These are phyloP conservation scores for Dicyrtomina minuta DNA, from an alignment of 2,888 invertebrate species.

Conservation along the genomic window DNA sequence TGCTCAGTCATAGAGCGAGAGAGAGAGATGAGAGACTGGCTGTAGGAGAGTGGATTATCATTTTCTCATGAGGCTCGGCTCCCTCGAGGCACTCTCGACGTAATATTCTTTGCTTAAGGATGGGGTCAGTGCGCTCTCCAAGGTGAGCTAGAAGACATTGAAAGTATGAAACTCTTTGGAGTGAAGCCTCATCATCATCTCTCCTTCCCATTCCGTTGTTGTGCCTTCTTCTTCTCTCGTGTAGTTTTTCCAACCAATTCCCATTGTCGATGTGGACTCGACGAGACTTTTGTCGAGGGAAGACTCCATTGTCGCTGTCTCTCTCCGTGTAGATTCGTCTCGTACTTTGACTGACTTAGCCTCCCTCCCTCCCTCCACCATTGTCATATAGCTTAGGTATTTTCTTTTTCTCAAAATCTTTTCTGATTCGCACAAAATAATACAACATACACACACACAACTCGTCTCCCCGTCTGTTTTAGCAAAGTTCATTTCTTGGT, in stretches of 20 bases:
- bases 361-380: background rate
- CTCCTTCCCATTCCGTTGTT: slow-evolving; percentile 15
- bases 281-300: background rate
- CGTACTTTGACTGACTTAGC: too few species aligned
- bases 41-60: slow-evolving; percentile 25
- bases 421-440: slow-evolving; percentile 15
- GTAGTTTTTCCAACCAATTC: too few species aligned
- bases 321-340: too few species aligned
- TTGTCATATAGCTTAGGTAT: slow-evolving; percentile 7
- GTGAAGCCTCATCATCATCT: slow-evolving; percentile 4
- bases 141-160: slow-evolving; percentile 52
- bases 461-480: background rate
- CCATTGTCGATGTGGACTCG: too few species aligned
- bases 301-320: background rate
- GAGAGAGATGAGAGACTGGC: background rate
- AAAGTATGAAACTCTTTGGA: slow-evolving; percentile 17
- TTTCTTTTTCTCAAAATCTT: slow-evolving; percentile 8
- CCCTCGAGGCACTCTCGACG: slow-evolving; percentile 39
- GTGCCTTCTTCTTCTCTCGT: slow-evolving; percentile 16
- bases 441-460: slow-evolving; percentile 1
- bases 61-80: slow-evolving; percentile 41
- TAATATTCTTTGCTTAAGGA: slow-evolving; percentile 30
- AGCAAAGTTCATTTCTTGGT: background rate
- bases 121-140: slow-evolving; percentile 54
- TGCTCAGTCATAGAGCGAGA: too few species aligned